Percentiles rank a stretch among this genome's conserved stretches.
Evolutionary conservation across 2,888 invertebrate species (phyloP).

Genomic region (Phragmatobia fuliginosa): DNA sequence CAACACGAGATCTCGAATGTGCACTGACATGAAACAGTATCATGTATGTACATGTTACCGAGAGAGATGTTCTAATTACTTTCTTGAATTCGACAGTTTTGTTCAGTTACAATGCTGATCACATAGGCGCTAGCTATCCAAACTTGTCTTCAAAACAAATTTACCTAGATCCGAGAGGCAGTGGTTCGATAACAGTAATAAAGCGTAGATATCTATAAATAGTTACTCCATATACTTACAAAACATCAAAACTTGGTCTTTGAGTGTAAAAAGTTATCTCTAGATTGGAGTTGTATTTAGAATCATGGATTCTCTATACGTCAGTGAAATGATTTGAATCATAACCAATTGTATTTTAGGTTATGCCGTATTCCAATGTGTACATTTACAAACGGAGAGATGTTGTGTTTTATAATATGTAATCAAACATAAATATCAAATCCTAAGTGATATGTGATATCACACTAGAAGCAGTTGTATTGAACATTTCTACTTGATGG

Average conservation of each 20-base stretch:
- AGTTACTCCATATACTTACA: background rate
- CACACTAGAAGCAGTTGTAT: background rate
- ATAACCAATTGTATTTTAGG: background rate
- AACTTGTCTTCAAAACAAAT: background rate
- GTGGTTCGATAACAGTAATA: background rate
- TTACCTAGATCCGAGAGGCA: background rate
- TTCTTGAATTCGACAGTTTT: background rate
- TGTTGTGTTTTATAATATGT: conserved; percentile 1
- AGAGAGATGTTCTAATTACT: conserved; percentile 48
- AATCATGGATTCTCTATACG: background rate
- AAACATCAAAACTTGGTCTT: background rate
- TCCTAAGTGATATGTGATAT: background rate
- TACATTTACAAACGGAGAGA: background rate
- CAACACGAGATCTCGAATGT: conserved; percentile 43
- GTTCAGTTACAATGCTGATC: background rate
- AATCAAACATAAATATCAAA: background rate
- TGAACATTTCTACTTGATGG: background rate
- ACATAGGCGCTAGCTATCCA: background rate
- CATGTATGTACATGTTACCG: conserved; percentile 6
- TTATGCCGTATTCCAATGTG: background rate
- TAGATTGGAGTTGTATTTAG: background rate
- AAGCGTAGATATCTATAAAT: background rate
- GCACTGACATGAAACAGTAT: conserved; percentile 24
- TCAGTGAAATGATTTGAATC: background rate
- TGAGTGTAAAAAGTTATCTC: background rate